Base-by-base conservation (phyloP, 2,113 vertebrate genomes). In the Ptilorrhoa leucosticta region DNA sequence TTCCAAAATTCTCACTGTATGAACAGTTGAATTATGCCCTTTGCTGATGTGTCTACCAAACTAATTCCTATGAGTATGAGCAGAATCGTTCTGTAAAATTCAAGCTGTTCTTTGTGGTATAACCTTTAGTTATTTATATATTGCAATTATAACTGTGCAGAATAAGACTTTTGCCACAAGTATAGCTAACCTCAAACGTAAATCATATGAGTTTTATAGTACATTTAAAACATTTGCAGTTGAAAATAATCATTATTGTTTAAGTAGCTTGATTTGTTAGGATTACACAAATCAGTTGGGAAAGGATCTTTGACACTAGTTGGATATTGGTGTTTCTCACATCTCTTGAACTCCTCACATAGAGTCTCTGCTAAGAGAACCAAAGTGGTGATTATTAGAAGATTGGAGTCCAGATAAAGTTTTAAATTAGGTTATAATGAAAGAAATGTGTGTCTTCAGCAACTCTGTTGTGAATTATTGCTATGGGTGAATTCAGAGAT, bases 91-190 rank as follows among this genome's bases (percentile, higher is more conserved):
- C 96, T 97, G 97, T 98, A 97, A 97, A 97, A 97, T 98, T 96
- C 97, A 97, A 97, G 97, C 94, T 96, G 96, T 97, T 97, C 97
- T 97, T 97, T 98, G 94, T 97, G 97, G 97, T 98, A 97, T 97
- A 97, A 97, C 87, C 91, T 97, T 97, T 97, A 98, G 97, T 81
- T 95, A 96, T 98, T 98, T 98, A 96, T 97, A 87, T 98, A 97
- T 98, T 97, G 97, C 97, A 95, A 97, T 96, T 97, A 96, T 94
- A 97, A 96, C 94, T 98, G 96, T 98, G 97, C 98, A 93, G 97
- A 98, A 98, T 98, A 98, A 98, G 97, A 98, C 92, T 97, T 98
- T 97, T 98, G 96, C 97, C 97, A 97, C 97, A 95, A 98, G 96
- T 97, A 83, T 96, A 87, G 96, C 92, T 97, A 95, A 93, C 97